Conservation (phyloP, 1,140 invertebrate species). For the Brachionus sp. region DNA sequence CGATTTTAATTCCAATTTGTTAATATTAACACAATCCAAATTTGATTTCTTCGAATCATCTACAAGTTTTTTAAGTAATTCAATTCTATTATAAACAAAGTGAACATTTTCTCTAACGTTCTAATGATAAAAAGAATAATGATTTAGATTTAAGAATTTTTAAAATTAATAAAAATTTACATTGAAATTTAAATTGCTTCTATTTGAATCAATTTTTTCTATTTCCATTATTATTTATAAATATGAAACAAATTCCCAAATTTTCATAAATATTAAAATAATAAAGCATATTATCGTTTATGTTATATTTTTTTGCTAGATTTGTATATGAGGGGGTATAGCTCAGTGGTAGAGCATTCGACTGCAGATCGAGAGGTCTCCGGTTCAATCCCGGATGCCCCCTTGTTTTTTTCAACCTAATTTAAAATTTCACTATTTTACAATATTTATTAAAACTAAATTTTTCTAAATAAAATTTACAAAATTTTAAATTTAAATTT, state of each 20-base stretch:
- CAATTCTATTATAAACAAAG: not conserved
- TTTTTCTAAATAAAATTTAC: not conserved
- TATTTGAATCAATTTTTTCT: not conserved
- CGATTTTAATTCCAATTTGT: not conserved
- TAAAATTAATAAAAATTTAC: not conserved
- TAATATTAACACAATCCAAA: not conserved
- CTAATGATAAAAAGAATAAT: not conserved
- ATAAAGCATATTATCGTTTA: not conserved
- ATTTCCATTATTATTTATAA: not conserved
- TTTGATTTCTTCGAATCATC: not conserved
- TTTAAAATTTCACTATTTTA: not conserved
- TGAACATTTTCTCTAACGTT: not conserved
- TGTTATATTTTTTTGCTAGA: not conserved
- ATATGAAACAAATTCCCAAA: not conserved
- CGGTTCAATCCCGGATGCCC: slow-evolving; percentile 39
- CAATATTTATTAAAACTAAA: not conserved
- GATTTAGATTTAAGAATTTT: not conserved
- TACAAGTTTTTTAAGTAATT: not conserved
- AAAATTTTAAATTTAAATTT: slow-evolving; percentile 31
- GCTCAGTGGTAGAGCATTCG: slow-evolving; percentile 40
- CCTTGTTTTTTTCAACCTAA: slow-evolving; percentile 14
- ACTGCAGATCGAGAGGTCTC: slow-evolving; percentile 40
- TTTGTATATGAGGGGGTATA: slow-evolving; percentile 2
- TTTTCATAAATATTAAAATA: not conserved
- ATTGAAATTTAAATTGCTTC: not conserved